Percentiles rank a stretch among this genome's conserved stretches.
phyloP scores from a whole-genome alignment of 2,888 invertebrate genomes.

The Platycheirus rosarum region DNA sequence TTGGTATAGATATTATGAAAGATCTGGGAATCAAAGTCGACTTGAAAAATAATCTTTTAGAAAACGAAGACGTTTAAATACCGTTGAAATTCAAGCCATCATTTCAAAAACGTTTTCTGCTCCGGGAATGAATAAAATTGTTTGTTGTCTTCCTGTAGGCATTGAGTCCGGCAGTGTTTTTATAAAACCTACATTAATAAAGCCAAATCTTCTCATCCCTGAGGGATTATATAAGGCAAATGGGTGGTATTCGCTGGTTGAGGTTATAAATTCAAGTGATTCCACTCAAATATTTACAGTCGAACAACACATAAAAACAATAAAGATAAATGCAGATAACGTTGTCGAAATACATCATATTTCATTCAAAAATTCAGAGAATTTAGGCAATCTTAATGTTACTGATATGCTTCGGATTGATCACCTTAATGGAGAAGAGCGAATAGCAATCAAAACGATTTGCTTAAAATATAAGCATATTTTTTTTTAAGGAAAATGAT shows the following conservation, averaged over 20 bases:
- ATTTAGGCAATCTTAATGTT: background rate
- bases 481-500: too few relatives aligned
- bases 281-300: constrained; percentile 35
- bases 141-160: constrained; percentile 53
- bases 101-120: constrained; percentile 44
- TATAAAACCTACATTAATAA: constrained; percentile 30
- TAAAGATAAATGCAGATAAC: constrained; percentile 5
- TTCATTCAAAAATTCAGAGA: constrained; percentile 14
- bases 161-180: constrained; percentile 47
- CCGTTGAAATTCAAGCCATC: constrained; percentile 41
- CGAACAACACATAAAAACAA: constrained; percentile 54
- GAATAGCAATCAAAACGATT: constrained; percentile 6
- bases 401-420: constrained; percentile 20
- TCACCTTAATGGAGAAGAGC: constrained; percentile 6
- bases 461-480: constrained; percentile 11
- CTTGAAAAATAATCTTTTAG: constrained; percentile 9
- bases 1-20: constrained; percentile 8
- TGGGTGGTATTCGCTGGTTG: constrained; percentile 43
- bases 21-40: background rate
- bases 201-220: constrained; percentile 35
- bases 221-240: constrained; percentile 50
- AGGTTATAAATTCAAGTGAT: constrained; percentile 41
- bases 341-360: constrained; percentile 23
- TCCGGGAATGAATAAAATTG: constrained; percentile 39
- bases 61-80: constrained; percentile 21